These are phyloP conservation scores for Ceraclea dissimilis DNA, from an alignment of 2,888 invertebrate genomes.

Conservation along the genomic window DNA sequence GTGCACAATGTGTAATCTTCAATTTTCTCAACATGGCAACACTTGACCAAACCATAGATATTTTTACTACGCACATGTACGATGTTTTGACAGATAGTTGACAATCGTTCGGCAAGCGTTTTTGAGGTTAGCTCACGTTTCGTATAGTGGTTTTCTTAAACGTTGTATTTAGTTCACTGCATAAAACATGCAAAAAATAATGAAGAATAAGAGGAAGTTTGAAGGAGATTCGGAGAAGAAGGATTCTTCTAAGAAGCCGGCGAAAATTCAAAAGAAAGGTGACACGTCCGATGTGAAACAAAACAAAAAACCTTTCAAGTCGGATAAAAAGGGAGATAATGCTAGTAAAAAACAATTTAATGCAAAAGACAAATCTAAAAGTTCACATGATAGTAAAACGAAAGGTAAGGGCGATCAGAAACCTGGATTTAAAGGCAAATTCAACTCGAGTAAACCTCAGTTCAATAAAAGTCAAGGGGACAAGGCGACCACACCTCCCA, in stretches of 20 bases:
- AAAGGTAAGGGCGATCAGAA: background rate
- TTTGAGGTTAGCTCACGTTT: too few relatives aligned
- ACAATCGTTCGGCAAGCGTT: too few relatives aligned
- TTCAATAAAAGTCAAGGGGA: constrained; percentile 17
- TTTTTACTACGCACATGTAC: too few relatives aligned
- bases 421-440: background rate
- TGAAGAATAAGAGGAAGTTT: background rate
- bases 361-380: background rate
- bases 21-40: too few relatives aligned
- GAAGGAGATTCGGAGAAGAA: background rate
- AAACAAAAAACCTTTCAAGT: background rate
- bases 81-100: too few relatives aligned
- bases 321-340: background rate
- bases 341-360: background rate
- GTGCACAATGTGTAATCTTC: too few relatives aligned
- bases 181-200: background rate
- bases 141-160: too few relatives aligned
- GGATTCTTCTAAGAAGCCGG: background rate
- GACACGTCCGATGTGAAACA: background rate
- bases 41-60: too few relatives aligned
- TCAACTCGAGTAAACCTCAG: background rate
- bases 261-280: background rate
- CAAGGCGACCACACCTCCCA: constrained; percentile 42
- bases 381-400: background rate
- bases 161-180: background rate